Evolutionary conservation across 2,888 invertebrate genomes (phyloP), one percentile per base, ranked within the genome.

Genomic region (Tethea ocularis): DNA sequence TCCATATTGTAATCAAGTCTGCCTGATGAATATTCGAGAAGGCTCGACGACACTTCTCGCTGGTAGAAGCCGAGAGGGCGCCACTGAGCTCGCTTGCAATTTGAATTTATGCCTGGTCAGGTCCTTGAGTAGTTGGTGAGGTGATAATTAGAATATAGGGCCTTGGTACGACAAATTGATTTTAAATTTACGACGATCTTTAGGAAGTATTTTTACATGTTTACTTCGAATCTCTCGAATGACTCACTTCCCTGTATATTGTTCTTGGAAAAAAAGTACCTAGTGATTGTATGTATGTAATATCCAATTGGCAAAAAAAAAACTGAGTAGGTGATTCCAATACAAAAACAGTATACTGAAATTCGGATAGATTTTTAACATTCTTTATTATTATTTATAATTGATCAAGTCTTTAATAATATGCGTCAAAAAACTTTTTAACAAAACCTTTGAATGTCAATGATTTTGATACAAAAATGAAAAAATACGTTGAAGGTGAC

Each of bases 11-110:
- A 84, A 88, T 86, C 80, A 79, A 84, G 83, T 75, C 78, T 62
- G 68, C 62, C 78, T 87, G 77, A 86, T 90, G 90, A 90, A 90
- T 90, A 90, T 90, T 88, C 88, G 81, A 88, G 83, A 73, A 82
- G 80, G 78, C 83, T 84, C 70, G 71, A 79, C 75, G 77, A 66
- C 80, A 77, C 83, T 77, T 60, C 63, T 67, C 61, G 10, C 46
- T 20, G 41, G 59, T 57, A 38, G 36, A 56, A 59, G 69, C 59
- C 59, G 69, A 78, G 81, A 84, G 82, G 82, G 82, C 79, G 80
- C 84, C 80, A 84, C 83, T 84, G 80, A 72, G 77, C 75, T 67
- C 69, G 77, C 75, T 67, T 69, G 68, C 69, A 71, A 77, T 82
- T 83, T 83, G 82, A 84, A 87, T 88, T n/a, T 88, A 88, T 87